A percentile compares a stretch with the other conserved stretches of the same genome.
phyloP scores from a whole-genome alignment of 2,888 invertebrate genomes.

The Cheilosia vulpina region DNA sequence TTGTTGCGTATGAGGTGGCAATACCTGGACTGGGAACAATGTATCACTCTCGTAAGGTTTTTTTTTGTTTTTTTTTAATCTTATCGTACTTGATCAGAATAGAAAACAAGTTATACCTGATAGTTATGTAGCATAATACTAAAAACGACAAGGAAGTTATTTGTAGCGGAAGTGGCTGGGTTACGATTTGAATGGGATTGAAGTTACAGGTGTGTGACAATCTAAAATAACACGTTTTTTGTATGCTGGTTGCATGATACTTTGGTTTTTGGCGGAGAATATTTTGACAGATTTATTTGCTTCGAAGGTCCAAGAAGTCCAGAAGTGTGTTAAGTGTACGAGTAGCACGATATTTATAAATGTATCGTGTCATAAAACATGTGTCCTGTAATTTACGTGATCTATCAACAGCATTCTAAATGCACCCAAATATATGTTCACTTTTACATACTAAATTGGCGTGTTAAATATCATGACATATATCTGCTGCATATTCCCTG shows the following conservation, averaged over 20 bases:
- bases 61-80: conserved; percentile 5
- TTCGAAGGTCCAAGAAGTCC: too few species aligned
- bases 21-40: not conserved
- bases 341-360: too few species aligned
- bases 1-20: conserved; percentile 16
- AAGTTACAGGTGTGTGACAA: conserved; percentile 5
- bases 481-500: too few species aligned
- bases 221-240: not conserved
- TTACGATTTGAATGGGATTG: conserved; percentile 14
- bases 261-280: not conserved
- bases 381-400: too few species aligned
- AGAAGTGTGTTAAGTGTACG: too few species aligned
- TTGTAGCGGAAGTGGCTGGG: conserved; percentile 20
- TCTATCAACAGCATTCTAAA: too few species aligned
- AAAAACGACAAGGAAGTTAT: conserved; percentile 28
- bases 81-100: conserved; percentile 23
- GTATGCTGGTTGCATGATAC: not conserved
- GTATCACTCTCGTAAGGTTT: not conserved
- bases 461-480: too few species aligned
- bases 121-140: conserved; percentile 12
- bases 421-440: too few species aligned
- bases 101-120: conserved; percentile 42
- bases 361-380: too few species aligned
- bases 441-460: too few species aligned
- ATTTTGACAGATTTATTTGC: not conserved